phyloP scores from a whole-genome alignment of 2,113 vertebrate genomes.

The Zingel zingel region DNA sequence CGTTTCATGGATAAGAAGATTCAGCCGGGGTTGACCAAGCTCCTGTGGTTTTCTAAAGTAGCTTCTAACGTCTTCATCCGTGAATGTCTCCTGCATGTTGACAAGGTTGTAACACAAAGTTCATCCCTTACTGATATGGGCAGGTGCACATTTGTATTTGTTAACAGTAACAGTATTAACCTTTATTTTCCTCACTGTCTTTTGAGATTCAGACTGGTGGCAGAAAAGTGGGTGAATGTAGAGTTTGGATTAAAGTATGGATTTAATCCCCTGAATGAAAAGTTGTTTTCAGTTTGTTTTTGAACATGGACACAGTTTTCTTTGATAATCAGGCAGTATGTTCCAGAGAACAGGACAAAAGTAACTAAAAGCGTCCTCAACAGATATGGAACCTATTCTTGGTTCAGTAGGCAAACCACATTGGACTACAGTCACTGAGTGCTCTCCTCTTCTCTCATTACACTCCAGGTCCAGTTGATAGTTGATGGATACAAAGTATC shows the following conservation, averaged over 20 bases:
- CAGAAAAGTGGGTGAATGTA: not conserved
- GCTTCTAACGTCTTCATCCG: slow-evolving; percentile 83
- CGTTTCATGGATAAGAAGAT: slow-evolving; percentile 87
- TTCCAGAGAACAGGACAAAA: not conserved
- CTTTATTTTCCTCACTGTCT: not conserved
- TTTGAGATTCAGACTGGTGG: not conserved
- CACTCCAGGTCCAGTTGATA: slow-evolving; percentile 65
- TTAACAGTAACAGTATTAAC: not conserved
- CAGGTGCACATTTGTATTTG: not conserved
- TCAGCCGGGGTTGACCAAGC: slow-evolving; percentile 87
- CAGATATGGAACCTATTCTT: not conserved
- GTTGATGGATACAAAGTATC: slow-evolving; percentile 88
- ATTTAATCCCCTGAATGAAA: not conserved
- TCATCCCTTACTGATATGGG: not conserved
- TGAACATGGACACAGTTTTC: not conserved
- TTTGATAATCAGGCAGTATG: not conserved
- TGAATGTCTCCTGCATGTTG: slow-evolving; percentile 86
- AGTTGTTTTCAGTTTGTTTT: not conserved
- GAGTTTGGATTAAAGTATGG: not conserved
- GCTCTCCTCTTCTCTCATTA: not conserved
- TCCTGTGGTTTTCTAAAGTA: slow-evolving; percentile 87
- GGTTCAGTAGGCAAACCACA: not conserved
- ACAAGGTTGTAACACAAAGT: slow-evolving; percentile 84
- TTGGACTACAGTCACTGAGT: not conserved
- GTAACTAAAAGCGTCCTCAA: not conserved